These are phyloP conservation scores for Cuniculus paca DNA, from an alignment of 2,797 vertebrate species.

Conservation along the genomic window DNA sequence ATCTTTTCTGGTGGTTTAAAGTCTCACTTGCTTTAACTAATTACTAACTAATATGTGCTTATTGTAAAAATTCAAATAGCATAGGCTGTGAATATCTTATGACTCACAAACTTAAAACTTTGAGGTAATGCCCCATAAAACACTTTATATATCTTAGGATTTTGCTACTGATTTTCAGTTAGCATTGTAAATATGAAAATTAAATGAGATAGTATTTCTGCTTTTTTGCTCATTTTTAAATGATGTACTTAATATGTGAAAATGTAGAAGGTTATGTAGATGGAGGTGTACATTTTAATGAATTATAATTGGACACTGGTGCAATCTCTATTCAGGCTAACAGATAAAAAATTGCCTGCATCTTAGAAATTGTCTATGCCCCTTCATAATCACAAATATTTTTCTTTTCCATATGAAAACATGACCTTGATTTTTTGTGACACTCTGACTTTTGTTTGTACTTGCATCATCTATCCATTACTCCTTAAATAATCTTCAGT, in stretches of 20 bases:
- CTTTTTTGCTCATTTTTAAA: background rate
- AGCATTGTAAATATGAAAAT: background rate
- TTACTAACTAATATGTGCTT: conserved; percentile 2
- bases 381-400: background rate
- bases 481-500: background rate
- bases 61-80: background rate
- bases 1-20: background rate
- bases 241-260: background rate
- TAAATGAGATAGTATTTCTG: background rate
- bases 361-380: background rate
- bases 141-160: background rate
- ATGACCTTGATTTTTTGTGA: background rate
- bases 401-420: background rate
- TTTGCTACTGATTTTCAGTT: background rate
- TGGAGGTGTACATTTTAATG: background rate
- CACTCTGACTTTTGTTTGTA: background rate
- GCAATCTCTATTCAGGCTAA: background rate
- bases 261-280: background rate
- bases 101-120: background rate
- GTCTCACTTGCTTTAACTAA: background rate
- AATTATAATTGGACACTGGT: background rate
- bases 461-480: background rate
- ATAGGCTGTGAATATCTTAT: background rate
- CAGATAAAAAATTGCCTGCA: background rate
- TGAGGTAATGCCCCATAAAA: background rate